These are phyloP conservation scores for Amorpha juglandis DNA, from an alignment of 2,888 invertebrate genomes.

Conservation along the genomic window DNA sequence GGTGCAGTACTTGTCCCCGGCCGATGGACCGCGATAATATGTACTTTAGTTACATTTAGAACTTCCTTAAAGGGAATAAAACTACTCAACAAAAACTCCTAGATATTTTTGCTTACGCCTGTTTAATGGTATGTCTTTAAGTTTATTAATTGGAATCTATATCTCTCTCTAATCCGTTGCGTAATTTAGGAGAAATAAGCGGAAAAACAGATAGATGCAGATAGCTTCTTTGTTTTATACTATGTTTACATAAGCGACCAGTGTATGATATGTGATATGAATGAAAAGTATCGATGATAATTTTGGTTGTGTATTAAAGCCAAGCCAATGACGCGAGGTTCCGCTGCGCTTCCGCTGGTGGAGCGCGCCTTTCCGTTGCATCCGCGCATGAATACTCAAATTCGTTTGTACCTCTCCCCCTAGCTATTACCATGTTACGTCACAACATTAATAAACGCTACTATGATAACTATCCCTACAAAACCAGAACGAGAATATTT, in stretches of 20 bases:
- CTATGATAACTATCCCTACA: not conserved
- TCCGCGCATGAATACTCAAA: conserved; percentile 75
- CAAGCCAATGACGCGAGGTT: conserved; percentile 80
- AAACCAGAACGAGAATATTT: not conserved
- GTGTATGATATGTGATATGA: conserved; percentile 59
- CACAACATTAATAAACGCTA: conserved; percentile 1
- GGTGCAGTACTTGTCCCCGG: conserved; percentile 58
- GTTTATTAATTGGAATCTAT: not conserved
- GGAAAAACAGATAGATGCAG: too few species aligned
- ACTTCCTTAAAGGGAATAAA: conserved; percentile 22
- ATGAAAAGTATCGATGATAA: conserved; percentile 57
- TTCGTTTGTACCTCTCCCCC: conserved; percentile 58
- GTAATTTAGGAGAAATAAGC: too few species aligned
- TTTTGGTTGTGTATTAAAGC: conserved; percentile 65
- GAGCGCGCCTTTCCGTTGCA: conserved; percentile 58
- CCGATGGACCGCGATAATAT: conserved; percentile 56
- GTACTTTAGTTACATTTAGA: conserved; percentile 35
- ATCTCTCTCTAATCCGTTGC: too few species aligned
- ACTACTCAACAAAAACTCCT: not conserved
- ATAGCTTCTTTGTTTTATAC: too few species aligned
- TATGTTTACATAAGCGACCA: not conserved
- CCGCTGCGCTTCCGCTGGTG: conserved; percentile 74
- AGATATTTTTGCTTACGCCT: conserved; percentile 15
- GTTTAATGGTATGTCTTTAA: not conserved
- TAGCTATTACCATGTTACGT: conserved; percentile 29